phyloP scores from a whole-genome alignment of 2,113 vertebrate genomes.

The Syrrhaptes paradoxus region DNA sequence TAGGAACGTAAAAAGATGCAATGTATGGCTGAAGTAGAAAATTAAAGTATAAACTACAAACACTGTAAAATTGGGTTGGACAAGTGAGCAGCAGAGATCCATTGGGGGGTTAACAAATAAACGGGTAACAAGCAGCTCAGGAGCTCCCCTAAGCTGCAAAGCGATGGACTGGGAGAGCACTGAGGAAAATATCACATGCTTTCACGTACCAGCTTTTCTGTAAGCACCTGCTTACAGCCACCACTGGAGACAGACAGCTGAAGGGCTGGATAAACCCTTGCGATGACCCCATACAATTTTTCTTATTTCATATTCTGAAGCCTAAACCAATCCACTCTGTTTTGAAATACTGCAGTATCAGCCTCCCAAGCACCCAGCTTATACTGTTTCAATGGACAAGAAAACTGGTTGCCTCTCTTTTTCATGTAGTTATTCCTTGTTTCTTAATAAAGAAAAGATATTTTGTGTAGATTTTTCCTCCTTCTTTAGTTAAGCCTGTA shows the following conservation, averaged over 20 bases:
- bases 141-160: neutral
- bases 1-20: neutral
- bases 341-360: neutral
- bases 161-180: neutral
- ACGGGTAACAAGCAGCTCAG: neutral
- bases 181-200: neutral
- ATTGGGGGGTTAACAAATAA: neutral
- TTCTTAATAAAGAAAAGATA: neutral
- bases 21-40: neutral
- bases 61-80: rapidly evolving
- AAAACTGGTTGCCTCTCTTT: neutral
- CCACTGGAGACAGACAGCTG: neutral
- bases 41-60: neutral
- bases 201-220: neutral
- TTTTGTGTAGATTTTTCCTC: neutral
- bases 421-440: neutral
- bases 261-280: neutral
- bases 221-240: neutral
- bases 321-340: neutral
- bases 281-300: neutral
- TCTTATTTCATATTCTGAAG: neutral
- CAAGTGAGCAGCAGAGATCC: neutral
- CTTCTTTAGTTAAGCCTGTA: neutral
- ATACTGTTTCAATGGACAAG: neutral
- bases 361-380: neutral